These are phyloP conservation scores for Gila robusta DNA, from an alignment of 2,797 vertebrate genomes.

Conservation along the genomic window DNA sequence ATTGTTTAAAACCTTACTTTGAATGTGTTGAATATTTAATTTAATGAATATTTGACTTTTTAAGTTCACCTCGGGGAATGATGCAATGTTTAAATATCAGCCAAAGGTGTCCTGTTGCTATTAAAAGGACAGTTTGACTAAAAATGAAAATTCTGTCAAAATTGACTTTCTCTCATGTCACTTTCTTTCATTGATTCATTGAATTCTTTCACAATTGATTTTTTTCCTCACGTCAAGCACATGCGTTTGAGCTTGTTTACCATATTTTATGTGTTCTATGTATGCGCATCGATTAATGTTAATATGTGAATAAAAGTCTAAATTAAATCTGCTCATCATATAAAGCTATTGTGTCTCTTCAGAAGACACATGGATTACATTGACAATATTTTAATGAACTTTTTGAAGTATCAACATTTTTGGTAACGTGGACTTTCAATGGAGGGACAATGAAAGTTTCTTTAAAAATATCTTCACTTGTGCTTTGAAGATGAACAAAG, in stretches of 20 bases:
- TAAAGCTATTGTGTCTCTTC: background rate
- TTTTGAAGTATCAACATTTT: background rate
- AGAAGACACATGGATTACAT: background rate
- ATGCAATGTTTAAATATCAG: slow-evolving; percentile 34
- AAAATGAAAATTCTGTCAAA: background rate
- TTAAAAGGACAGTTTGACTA: background rate
- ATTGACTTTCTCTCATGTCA: background rate
- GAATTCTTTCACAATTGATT: too few species aligned
- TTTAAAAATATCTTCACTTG: background rate
- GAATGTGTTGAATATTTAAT: background rate
- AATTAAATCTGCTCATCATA: background rate
- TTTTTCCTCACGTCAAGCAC: background rate
- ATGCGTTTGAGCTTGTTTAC: background rate
- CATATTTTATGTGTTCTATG: background rate
- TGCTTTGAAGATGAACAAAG: too few species aligned
- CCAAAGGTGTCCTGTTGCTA: slow-evolving; percentile 16
- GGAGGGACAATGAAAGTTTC: background rate
- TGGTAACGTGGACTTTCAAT: background rate
- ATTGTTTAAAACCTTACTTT: background rate
- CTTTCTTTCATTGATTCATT: too few species aligned
- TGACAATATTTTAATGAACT: background rate
- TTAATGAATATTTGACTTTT: background rate
- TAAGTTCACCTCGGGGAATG: background rate
- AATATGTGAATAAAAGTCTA: background rate
- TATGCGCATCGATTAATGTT: background rate